These are phyloP conservation scores for Catharus bicknelli DNA, from an alignment of 2,113 vertebrate species.

Conservation along the genomic window DNA sequence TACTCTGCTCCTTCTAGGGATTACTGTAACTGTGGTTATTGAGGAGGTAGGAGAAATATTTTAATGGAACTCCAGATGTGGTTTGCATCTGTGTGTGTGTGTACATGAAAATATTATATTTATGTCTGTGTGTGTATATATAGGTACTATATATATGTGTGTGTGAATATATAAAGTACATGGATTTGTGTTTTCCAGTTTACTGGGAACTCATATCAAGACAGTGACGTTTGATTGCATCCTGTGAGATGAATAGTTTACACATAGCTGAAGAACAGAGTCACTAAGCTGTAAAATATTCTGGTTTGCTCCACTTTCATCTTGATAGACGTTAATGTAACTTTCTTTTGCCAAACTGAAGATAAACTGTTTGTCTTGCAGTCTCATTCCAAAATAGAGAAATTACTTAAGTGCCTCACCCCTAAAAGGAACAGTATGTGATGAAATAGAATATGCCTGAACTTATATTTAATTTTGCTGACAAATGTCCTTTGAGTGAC, in stretches of 20 bases:
- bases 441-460: constrained; percentile 50
- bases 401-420: constrained; percentile 33
- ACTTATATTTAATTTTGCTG: constrained; percentile 56
- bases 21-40: not conserved
- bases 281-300: not conserved
- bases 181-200: not conserved
- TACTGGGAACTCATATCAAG: not conserved
- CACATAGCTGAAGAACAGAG: not conserved
- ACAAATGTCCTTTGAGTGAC: constrained; percentile 14
- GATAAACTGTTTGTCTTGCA: constrained; percentile 42
- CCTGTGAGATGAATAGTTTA: not conserved
- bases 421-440: constrained; percentile 45
- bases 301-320: not conserved
- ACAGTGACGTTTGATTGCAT: not conserved
- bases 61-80: constrained; percentile 24
- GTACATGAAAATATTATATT: not conserved
- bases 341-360: constrained; percentile 33
- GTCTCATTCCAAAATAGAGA: constrained; percentile 28
- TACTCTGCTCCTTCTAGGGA: not conserved
- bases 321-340: constrained; percentile 27
- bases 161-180: not conserved
- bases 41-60: constrained; percentile 9
- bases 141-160: not conserved
- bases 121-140: not conserved
- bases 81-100: not conserved